Evolutionary conservation across 1,140 invertebrate species (phyloP), one percentile per base, ranked within the genome.

Genomic region (Meloidogyne floridensis): DNA sequence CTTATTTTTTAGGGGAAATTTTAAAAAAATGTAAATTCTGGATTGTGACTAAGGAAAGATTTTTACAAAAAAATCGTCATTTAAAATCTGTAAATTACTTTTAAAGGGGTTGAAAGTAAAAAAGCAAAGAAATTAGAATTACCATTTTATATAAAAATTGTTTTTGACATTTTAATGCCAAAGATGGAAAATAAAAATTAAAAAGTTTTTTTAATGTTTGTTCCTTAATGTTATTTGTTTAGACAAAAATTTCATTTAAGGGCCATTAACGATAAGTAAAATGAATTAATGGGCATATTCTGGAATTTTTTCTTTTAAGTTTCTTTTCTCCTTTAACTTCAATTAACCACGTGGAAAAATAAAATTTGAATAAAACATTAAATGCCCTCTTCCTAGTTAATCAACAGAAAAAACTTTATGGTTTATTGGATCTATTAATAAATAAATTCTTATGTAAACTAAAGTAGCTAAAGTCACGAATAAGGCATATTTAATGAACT

Each of bases 161-260:
- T n/a, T n/a, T 65, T 65, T 65, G 59, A 65, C 59, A n/a, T 65
- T 65, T 65, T 65, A 65, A 65, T 65, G 59, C 15, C 13, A 65
- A 18, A 18, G 5, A 47, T 47, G 47, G 47, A 47, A 32, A 32
- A 47, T 47, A 47, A 47, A 65, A 65, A 65, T n/a, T 65, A 65
- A n/a, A 2, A 65, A 65, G n/a, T 65, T n/a, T 65, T 32, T 8
- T 6, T 65, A 6, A 65, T 18, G n/a, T 65, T 65, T 65, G 59
- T 65, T 18, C 15, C n/a, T 65, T 65, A 65, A 65, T 32, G 6
- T 2, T 13, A 59, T 59, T 59, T 59, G 4, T 15, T 47, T 47
- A 47, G 47, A 47, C 47, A 15, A 56, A 59, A 59, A 15, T 15
- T 15, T 59, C 11, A 59, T 56, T 56, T 56, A 32, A 47, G 11